A percentile compares a stretch with the other conserved stretches of the same genome.
Evolutionary conservation across 2,888 invertebrate species (phyloP).

Genomic region (Carpatolechia fugitivella): DNA sequence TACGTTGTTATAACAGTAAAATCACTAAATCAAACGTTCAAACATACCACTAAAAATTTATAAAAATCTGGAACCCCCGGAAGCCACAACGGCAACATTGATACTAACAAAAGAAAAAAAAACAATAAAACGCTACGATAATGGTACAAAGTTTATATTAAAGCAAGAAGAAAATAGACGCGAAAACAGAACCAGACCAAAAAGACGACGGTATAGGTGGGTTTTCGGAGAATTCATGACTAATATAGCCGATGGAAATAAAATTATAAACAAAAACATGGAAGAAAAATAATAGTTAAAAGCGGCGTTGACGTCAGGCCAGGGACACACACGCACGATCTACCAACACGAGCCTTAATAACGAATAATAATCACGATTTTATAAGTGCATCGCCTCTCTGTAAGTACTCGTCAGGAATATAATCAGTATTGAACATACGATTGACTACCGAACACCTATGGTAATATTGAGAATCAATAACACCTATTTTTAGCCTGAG

Average conservation of each 20-base stretch:
- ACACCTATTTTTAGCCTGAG: no score
- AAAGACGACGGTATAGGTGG: no score
- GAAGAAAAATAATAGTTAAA: neutral
- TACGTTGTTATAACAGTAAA: no score
- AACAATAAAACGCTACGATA: neutral
- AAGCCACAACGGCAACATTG: no score
- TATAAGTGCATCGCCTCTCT: slow-evolving; percentile 14
- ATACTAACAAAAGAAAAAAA: neutral
- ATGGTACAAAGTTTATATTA: slow-evolving; percentile 4
- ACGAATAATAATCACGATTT: slow-evolving; percentile 16
- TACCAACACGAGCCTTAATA: neutral
- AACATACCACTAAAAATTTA: no score
- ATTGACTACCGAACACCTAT: no score
- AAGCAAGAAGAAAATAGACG: slow-evolving; percentile 9
- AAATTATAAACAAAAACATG: neutral
- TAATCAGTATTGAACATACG: slow-evolving; percentile 1
- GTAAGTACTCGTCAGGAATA: slow-evolving; percentile 5
- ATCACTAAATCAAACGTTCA: no score
- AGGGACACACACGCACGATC: slow-evolving; percentile 31
- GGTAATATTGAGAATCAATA: no score
- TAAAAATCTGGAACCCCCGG: no score
- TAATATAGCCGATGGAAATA: slow-evolving; percentile 7
- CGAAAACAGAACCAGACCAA: neutral
- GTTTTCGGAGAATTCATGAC: slow-evolving; percentile 17
- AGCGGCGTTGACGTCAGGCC: slow-evolving; percentile 25